Base-by-base conservation (phyloP, 1,140 invertebrate genomes). In the Oreohelix idahoensis region DNA sequence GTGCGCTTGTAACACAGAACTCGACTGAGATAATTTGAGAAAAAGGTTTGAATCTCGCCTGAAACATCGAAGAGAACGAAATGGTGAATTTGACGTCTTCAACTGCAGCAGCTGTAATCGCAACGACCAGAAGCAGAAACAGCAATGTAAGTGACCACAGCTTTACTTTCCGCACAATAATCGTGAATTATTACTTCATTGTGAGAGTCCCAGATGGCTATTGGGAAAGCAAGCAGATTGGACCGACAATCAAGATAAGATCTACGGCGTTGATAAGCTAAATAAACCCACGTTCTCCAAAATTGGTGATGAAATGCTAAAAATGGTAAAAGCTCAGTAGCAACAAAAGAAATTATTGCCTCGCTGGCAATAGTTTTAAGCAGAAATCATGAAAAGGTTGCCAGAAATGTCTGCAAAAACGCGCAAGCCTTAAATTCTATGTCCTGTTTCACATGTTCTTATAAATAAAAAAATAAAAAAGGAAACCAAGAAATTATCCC, bases 211-310 rank as follows among this genome's bases (percentile, higher is more conserved):
- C 74, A 76, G 42, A 53, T 51, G 74, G 42, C 45, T 29, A 51
- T n/a, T 76, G 74, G 45, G 74, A 74, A 76, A 32, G 15, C 20
- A 0, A 32, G 32, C 42, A 51, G 49, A 53, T 49, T 66, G 74
- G n/a, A 45, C 74, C 20, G 45, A 26, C 45, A 76, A 76, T 49
- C 74, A n/a, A 76, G 74, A 76, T 76, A 76, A 76, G 74, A 53
- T 35, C 20, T 66, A 11, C 63, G n/a, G 2, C 11, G n/a, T 32
- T 66, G 63, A 66, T 66, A 66, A 66, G 63, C 63, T 66, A 8
- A 35, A 1, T 66, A 2, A 32, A 66, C 63, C 15, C 8, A 10
- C 4, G 51, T 58, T 58, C 51, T 23, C 20, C 20, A 58, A 11
- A 58, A 58, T 11, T 20, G 26, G 23, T 58, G 26, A 10, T 17